Evolutionary conservation across 1,140 invertebrate genomes (phyloP).

Genomic region (Elymnias hypermnestra): DNA sequence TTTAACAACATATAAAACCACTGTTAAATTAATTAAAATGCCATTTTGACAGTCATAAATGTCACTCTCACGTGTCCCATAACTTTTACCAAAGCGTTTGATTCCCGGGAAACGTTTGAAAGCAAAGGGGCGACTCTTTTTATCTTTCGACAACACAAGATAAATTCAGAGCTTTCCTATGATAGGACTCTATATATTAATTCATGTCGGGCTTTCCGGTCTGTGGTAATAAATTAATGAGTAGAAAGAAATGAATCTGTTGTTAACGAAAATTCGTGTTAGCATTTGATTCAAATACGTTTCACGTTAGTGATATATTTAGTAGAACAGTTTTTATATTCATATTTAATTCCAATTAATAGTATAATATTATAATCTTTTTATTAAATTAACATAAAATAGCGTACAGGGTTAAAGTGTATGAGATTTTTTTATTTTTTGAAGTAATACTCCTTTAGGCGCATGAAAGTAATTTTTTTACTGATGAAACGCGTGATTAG

Average conservation of each 20-base stretch:
- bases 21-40: constrained; percentile 57
- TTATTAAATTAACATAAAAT: too few species aligned
- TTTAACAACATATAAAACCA: constrained; percentile 40
- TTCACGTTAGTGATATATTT: too few species aligned
- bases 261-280: too few species aligned
- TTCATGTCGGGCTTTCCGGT: constrained; percentile 13
- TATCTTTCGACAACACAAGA: constrained; percentile 35
- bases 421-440: too few species aligned
- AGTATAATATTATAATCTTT: too few species aligned
- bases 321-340: too few species aligned
- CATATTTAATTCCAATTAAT: too few species aligned
- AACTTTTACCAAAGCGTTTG: constrained; percentile 47
- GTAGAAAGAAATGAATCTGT: not conserved
- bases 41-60: constrained; percentile 47
- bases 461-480: too few species aligned
- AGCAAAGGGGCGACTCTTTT: constrained; percentile 36
- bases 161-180: constrained; percentile 33
- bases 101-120: constrained; percentile 39
- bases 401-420: too few species aligned
- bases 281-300: too few species aligned
- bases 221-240: not conserved
- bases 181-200: constrained; percentile 30
- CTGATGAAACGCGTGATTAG: too few species aligned
- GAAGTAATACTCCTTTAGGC: too few species aligned
- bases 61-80: constrained; percentile 53